Evolutionary conservation across 1,140 invertebrate species (phyloP).

Genomic region (Portunus trituberculatus): DNA sequence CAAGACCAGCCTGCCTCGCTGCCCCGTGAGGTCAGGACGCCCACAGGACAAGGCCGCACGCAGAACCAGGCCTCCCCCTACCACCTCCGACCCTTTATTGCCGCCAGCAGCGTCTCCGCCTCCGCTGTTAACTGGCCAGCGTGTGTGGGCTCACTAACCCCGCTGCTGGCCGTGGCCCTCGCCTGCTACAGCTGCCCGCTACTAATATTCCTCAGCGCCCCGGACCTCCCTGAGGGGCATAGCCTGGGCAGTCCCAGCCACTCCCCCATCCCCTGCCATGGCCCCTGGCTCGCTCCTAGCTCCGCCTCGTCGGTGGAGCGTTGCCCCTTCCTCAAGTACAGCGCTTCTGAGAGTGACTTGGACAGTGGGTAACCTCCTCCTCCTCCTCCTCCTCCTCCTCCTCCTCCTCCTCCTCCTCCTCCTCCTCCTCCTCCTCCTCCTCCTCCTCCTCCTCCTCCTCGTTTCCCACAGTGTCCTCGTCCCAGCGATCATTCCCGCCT

Average conservation of each 20-base stretch:
- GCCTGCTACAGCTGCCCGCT: conserved; percentile 51
- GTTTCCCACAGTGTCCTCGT: not conserved
- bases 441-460: not conserved
- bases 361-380: conserved; percentile 56
- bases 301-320: conserved; percentile 60
- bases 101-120: conserved; percentile 42
- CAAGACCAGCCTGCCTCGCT: not conserved
- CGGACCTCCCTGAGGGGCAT: not conserved
- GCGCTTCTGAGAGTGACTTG: conserved; percentile 72
- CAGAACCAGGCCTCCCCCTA: not conserved
- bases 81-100: not conserved
- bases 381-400: not conserved
- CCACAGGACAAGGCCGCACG: not conserved
- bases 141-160: conserved; percentile 34
- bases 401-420: not conserved
- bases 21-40: not conserved
- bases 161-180: not conserved
- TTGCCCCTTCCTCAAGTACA: conserved; percentile 62
- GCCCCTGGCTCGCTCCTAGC: not conserved
- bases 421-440: not conserved
- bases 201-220: conserved; percentile 57
- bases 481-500: conserved; percentile 47
- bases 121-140: conserved; percentile 36
- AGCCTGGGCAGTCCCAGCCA: not conserved
- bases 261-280: not conserved